These are phyloP conservation scores for Coregonus ussuriensis DNA, from an alignment of 2,797 vertebrate genomes.

Conservation along the genomic window DNA sequence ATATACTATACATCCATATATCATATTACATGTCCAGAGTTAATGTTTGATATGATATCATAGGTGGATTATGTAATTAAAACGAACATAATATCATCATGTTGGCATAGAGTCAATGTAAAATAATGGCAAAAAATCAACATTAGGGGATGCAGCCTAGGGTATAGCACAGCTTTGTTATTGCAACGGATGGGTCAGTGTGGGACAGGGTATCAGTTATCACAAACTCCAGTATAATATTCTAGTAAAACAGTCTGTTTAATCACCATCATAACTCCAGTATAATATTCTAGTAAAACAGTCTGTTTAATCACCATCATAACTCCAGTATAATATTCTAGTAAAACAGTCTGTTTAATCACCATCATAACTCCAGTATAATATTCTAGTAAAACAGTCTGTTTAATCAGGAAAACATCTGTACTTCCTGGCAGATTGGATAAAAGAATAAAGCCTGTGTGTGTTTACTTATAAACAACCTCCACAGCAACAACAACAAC, in stretches of 20 bases:
- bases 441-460: not conserved
- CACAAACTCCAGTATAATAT: no score
- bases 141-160: no score
- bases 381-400: conserved; percentile 2
- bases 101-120: not conserved
- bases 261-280: no score
- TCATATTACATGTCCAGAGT: not conserved
- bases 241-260: no score
- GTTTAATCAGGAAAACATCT: conserved; percentile 1
- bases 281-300: no score
- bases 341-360: not conserved
- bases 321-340: no score
- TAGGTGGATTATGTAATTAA: not conserved
- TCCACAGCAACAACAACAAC: not conserved
- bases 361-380: not conserved
- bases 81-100: not conserved
- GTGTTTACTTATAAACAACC: not conserved
- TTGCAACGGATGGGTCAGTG: not conserved
- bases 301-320: no score
- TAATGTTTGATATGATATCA: not conserved
- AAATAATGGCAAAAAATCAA: no score
- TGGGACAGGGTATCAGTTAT: not conserved
- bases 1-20: not conserved
- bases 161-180: not conserved
- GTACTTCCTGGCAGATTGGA: not conserved